phyloP scores from a whole-genome alignment of 2,888 invertebrate species.

The Clistopyga incitator region DNA sequence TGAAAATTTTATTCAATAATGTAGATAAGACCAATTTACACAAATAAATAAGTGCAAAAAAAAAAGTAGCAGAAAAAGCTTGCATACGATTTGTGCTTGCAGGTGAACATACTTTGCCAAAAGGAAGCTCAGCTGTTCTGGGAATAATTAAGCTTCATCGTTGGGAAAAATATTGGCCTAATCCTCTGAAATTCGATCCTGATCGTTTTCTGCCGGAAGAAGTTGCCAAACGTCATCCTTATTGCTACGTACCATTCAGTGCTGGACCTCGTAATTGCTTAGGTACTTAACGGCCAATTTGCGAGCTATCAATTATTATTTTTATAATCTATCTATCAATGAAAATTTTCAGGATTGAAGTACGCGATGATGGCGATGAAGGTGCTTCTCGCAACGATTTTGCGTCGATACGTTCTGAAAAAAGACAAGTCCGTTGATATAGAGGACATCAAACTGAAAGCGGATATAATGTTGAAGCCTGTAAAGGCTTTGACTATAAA shows the following conservation, averaged over 20 bases:
- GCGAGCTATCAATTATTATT: background rate
- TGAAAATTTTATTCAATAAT: background rate
- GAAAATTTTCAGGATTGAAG: constrained; percentile 79
- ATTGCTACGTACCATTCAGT: constrained; percentile 73
- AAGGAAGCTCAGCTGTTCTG: constrained; percentile 70
- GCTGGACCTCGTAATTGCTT: constrained; percentile 75
- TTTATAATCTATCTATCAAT: background rate
- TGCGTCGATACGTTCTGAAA: constrained; percentile 79
- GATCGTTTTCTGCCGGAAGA: constrained; percentile 76
- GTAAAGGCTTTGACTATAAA: constrained; percentile 68
- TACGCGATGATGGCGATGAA: constrained; percentile 85
- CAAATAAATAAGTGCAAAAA: background rate
- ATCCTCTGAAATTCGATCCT: constrained; percentile 75
- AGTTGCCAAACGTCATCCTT: constrained; percentile 73
- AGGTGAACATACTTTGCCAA: constrained; percentile 71
- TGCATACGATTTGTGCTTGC: constrained; percentile 38
- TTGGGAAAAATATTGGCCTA: constrained; percentile 70
- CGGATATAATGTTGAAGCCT: constrained; percentile 70
- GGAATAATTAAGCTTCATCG: constrained; percentile 71
- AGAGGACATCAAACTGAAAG: constrained; percentile 70
- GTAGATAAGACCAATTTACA: background rate
- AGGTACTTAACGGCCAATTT: constrained; percentile 49
- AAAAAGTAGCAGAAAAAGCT: background rate
- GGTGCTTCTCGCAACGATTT: constrained; percentile 80
- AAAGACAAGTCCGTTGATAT: constrained; percentile 68